These are phyloP conservation scores for Labroides dimidiatus DNA, from an alignment of 2,797 vertebrate species.

Conservation along the genomic window DNA sequence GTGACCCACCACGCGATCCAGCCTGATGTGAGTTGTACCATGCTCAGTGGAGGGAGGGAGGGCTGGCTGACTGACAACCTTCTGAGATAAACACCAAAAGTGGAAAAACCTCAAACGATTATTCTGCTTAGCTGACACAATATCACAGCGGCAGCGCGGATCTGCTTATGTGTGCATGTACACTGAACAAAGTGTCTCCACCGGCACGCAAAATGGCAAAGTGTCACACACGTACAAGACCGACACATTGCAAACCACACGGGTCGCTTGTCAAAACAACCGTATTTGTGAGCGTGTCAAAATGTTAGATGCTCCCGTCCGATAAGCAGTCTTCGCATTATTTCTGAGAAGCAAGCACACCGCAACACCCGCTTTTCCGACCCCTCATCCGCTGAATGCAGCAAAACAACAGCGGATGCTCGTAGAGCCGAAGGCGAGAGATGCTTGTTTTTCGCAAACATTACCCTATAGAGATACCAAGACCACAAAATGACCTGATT, in stretches of 20 bases:
- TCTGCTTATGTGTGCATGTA: constrained; percentile 76
- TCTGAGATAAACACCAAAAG: constrained; percentile 68
- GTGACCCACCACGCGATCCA: constrained; percentile 38
- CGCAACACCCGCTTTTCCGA: constrained; percentile 73
- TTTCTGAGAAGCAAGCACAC: constrained; percentile 81
- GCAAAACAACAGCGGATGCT: constrained; percentile 65
- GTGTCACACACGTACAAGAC: constrained; percentile 13
- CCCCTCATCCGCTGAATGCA: constrained; percentile 64
- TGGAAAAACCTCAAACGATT: constrained; percentile 70
- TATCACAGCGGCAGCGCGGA: constrained; percentile 70
- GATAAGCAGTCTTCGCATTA: constrained; percentile 78
- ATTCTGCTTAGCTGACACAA: constrained; percentile 78
- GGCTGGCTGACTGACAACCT: constrained; percentile 29
- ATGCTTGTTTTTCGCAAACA: constrained; percentile 45
- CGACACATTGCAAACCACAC: constrained; percentile 50
- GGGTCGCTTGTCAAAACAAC: constrained; percentile 50
- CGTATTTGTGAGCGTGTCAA: constrained; percentile 51
- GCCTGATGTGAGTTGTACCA: constrained; percentile 11
- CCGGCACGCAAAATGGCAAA: constrained; percentile 44
- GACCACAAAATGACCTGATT: constrained; percentile 66
- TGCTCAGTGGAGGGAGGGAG: constrained; percentile 23
- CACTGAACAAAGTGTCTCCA: constrained; percentile 39
- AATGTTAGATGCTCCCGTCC: constrained; percentile 40
- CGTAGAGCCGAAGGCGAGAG: constrained; percentile 24
- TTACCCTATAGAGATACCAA: constrained; percentile 48